phyloP scores from a whole-genome alignment of 1,140 invertebrate species.

The Sarcophaga bullata region DNA sequence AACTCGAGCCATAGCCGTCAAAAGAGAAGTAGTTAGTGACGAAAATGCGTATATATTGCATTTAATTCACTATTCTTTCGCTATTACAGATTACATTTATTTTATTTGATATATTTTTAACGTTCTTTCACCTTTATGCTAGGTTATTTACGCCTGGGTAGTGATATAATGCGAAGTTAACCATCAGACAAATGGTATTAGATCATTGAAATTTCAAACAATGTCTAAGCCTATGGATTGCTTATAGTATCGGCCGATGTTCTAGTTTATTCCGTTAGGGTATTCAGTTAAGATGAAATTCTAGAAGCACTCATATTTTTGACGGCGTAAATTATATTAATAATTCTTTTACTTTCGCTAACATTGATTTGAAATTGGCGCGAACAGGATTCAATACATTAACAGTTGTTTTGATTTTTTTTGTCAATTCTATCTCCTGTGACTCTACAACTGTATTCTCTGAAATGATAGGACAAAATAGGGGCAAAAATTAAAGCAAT shows the following conservation, averaged over 20 bases:
- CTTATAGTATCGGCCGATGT: background rate
- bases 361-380: background rate
- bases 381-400: background rate
- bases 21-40: too few relatives aligned
- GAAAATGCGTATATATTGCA: too few relatives aligned
- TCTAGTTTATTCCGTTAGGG: conserved; percentile 43
- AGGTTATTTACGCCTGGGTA: too few relatives aligned
- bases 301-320: conserved; percentile 40
- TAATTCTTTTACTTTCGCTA: conserved; percentile 18
- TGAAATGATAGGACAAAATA: background rate
- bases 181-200: too few relatives aligned
- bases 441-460: background rate
- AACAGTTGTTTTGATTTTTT: conserved; percentile 16
- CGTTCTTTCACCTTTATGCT: background rate
- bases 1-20: too few relatives aligned
- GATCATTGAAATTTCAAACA: too few relatives aligned
- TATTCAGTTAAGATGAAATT: conserved; percentile 36
- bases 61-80: too few relatives aligned
- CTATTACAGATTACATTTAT: too few relatives aligned
- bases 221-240: too few relatives aligned
- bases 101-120: background rate
- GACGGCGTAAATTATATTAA: conserved; percentile 42
- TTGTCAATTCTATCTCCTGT: background rate
- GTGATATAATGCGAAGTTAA: too few relatives aligned
- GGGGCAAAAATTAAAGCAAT: too few relatives aligned